A percentile compares a stretch with the other conserved stretches of the same genome.
These are phyloP conservation scores for Eulemur mongoz DNA, from an alignment of 2,797 vertebrate genomes.

Conservation along the genomic window DNA sequence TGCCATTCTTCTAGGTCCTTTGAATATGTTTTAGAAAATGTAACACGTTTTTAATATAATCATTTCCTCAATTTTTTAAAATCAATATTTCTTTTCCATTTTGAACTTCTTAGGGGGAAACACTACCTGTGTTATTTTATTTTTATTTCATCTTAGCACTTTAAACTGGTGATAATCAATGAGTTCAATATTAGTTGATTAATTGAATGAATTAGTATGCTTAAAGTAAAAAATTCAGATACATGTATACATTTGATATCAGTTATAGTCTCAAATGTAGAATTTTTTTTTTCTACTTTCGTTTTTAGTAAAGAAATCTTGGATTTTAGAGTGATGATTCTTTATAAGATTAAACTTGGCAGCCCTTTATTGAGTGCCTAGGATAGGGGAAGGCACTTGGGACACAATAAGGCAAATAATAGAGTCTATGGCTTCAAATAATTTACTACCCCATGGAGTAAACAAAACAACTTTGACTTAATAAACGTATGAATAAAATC, in stretches of 20 bases:
- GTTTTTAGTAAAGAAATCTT: background rate
- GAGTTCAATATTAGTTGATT: background rate
- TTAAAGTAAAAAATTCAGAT: background rate
- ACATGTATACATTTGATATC: background rate
- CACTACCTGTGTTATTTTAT: background rate
- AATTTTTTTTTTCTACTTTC: background rate
- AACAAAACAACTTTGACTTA: background rate
- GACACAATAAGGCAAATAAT: background rate
- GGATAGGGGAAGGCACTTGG: background rate
- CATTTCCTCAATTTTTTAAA: background rate
- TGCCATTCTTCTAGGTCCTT: background rate
- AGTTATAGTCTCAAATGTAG: background rate
- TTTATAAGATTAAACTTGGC: background rate
- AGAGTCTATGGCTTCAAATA: background rate
- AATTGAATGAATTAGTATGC: background rate
- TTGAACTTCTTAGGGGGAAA: background rate
- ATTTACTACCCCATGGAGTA: background rate
- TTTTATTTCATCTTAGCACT: background rate
- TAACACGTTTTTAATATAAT: background rate
- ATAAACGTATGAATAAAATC: background rate
- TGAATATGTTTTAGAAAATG: background rate
- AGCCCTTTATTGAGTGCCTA: background rate
- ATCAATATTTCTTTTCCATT: background rate
- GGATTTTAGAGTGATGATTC: background rate
- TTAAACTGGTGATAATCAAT: background rate